Evolutionary conservation across 1,140 invertebrate genomes (phyloP), one percentile per base, ranked within the genome.

Genomic region (Drosophila carrolli): DNA sequence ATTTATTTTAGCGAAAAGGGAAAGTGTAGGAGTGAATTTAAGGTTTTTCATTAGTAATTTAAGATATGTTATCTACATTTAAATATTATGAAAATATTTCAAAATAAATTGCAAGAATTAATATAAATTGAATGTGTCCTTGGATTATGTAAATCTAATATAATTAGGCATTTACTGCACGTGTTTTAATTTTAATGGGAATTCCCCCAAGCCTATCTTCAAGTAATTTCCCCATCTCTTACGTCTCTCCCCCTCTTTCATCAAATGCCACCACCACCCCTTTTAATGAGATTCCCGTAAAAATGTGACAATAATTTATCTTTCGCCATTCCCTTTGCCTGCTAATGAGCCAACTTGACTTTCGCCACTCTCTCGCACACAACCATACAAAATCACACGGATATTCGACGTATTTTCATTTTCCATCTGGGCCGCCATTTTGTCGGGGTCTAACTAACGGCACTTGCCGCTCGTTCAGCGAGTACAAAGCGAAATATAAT

Each of bases 381-480:
- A 37, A 37, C n/a, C 35, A 16, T 4, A 14, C 37, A 40, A 35
- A 29, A 59, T 62, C 60, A 27, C 60, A 62, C 38, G 60, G 60
- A 62, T 40, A 59, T 29, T 56, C 37, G 11, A 35, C 29, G 60
- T 58, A 37, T 50, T 48, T 67, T 48, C 29, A 67, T 63, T 46
- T 51, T 72, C 63, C 63, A 55, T 35, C 47, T 57, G 51, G n/a
- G 27, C 51, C 68, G 51, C 68, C 57, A 58, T 63, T 78, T 77
- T 60, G 59, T 76, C 27, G 67, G 37, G 16, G 7, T 62, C 38
- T 37, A 61, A 44, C 74, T 82, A 82, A 81, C 79, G 79, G 76
- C 50, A 58, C 47, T 50, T 50, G 47, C 27, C 47, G 47, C 47
- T 32, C 47, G 27, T 50, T 50, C 47, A 47, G 32, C 32, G 53